A percentile compares a stretch with the other conserved stretches of the same genome.
Evolutionary conservation across 2,113 vertebrate genomes (phyloP).

Genomic region (Pao palembangensis): DNA sequence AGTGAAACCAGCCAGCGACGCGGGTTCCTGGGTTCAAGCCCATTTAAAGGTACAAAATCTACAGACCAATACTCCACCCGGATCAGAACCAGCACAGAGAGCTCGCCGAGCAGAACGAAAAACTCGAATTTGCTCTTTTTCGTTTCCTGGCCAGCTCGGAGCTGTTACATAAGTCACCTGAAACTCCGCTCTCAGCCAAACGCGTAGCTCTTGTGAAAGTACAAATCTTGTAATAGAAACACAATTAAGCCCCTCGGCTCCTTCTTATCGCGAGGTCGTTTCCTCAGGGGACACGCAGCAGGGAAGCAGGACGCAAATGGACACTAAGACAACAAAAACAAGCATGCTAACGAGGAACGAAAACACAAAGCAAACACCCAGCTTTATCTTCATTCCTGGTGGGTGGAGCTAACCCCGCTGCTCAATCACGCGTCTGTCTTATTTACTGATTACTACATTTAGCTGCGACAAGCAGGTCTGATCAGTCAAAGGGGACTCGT

Average conservation of each 20-base stretch:
- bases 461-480: not conserved
- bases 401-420: no score
- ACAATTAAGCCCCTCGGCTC: not conserved
- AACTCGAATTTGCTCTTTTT: no score
- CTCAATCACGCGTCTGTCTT: no score
- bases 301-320: not conserved
- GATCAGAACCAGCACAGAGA: no score
- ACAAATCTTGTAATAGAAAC: not conserved
- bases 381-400: conserved; percentile 3
- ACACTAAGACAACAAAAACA: conserved; percentile 24
- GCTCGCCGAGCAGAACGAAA: not conserved
- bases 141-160: no score
- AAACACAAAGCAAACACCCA: conserved; percentile 34
- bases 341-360: not conserved
- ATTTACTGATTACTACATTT: no score
- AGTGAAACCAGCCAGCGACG: not conserved
- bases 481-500: conserved; percentile 8
- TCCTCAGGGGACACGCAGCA: not conserved
- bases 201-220: not conserved
- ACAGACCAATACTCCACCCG: no score
- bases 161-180: not conserved
- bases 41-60: no score
- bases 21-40: not conserved
- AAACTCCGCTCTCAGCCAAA: not conserved
- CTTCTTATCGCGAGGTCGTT: not conserved